Base-by-base conservation (phyloP, 2,113 vertebrate species). In the Sitta europaea region DNA sequence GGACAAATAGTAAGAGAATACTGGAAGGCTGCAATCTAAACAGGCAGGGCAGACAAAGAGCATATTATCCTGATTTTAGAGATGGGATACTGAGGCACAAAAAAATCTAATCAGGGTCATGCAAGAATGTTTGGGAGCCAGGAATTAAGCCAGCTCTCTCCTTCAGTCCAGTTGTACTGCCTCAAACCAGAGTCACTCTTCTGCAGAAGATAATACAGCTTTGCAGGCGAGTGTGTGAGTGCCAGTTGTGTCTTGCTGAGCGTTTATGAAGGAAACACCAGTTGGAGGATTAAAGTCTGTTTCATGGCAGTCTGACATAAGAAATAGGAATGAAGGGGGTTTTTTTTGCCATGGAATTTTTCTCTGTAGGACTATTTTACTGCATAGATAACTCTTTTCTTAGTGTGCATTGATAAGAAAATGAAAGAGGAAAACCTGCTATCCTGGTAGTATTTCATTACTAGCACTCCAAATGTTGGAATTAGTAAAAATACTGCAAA, bases 21-120 rank as follows among this genome's bases (percentile, higher is more conserved):
- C 93, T 92, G 84, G 82, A 95, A 74, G 68, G 68, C 93, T 91
- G 87, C 95, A 87, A 61, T 95, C 89, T 95, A 95, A 96, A 95
- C 93, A 94, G 87, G 71, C 87, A 94, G 36, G 57, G 42, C 81
- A 90, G 74, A 96, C 93, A 96, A 96, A 94, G 95, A 90, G 35
- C 87, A 94, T 95, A 89, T 92, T 97, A 94, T 97, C 70, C 74
- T 71, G 70, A 90, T 94, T 96, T 96, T 96, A 95, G 86, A 94
- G 95, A 96, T 94, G 93, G 89, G 90, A 96, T 96, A 95, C 91
- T 92, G 93, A 95, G 91, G 95, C 94, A 90, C 93, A 96, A 87
- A 84, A 96, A 95, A 87, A 93, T 91, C 74, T 96, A 87, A 96
- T 94, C 89, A 45, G 47, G 62, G 81, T 91, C 81, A 62, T 92